A percentile compares a stretch with the other conserved stretches of the same genome.
phyloP scores from a whole-genome alignment of 2,797 vertebrate species.

The Poecilia picta region DNA sequence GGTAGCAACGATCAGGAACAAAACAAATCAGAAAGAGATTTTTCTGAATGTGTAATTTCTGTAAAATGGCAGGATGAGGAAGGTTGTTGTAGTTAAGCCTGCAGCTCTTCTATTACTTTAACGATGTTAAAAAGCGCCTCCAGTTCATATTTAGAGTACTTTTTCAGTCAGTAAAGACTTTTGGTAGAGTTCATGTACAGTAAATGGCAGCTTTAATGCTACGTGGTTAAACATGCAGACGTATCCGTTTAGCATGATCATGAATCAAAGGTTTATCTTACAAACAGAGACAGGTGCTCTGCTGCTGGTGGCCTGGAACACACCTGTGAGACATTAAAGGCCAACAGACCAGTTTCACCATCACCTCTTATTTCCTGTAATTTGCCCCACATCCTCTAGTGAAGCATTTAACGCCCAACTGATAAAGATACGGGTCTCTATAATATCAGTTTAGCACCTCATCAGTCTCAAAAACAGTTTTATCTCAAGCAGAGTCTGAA shows the following conservation, averaged over 20 bases:
- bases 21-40: neutral
- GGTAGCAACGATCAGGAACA: neutral
- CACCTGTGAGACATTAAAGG: neutral
- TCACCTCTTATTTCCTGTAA: neutral
- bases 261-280: neutral
- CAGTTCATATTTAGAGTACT: neutral
- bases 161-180: neutral
- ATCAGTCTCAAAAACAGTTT: neutral
- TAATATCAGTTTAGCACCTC: neutral
- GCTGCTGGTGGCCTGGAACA: neutral
- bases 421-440: too few relatives aligned
- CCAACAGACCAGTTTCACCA: slow-evolving; percentile 12
- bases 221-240: neutral
- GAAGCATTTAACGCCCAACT: neutral
- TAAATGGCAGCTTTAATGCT: neutral
- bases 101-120: neutral
- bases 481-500: neutral
- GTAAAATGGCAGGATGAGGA: neutral
- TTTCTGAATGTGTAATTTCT: neutral
- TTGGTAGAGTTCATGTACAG: neutral
- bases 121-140: neutral
- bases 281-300: neutral
- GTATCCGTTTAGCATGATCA: neutral
- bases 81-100: neutral
- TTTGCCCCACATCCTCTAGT: neutral